Percentiles rank a stretch among this genome's conserved stretches.
These are phyloP conservation scores for Peromyscus melanophrys DNA, from an alignment of 2,797 vertebrate genomes.

Conservation along the genomic window DNA sequence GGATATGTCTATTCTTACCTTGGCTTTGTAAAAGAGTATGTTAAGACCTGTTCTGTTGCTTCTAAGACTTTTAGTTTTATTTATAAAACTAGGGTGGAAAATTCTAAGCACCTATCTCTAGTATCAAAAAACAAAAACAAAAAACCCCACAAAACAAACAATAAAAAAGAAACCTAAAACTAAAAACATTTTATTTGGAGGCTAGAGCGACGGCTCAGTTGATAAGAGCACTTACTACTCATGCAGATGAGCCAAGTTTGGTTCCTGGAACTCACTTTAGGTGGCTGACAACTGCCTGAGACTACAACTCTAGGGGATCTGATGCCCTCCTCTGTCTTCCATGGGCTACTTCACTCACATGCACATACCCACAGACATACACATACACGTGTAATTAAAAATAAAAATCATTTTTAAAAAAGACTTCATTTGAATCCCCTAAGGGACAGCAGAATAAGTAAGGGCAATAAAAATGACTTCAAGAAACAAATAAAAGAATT, in stretches of 20 bases:
- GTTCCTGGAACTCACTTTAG: neutral
- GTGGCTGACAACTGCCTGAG: neutral
- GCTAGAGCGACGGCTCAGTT: neutral
- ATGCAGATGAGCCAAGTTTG: neutral
- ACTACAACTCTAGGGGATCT: neutral
- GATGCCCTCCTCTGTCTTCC: neutral
- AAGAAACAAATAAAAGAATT: neutral
- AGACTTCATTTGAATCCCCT: neutral
- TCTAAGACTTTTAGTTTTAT: constrained; percentile 46
- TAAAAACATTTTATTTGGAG: neutral
- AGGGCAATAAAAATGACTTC: neutral
- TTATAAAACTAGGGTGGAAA: constrained; percentile 48
- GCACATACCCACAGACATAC: neutral
- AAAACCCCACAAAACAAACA: no score
- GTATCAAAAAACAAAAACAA: neutral
- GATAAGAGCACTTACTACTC: neutral
- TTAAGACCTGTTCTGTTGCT: constrained; percentile 1
- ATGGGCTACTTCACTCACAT: neutral
- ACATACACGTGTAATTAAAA: neutral
- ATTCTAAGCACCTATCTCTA: neutral
- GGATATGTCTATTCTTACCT: constrained; percentile 44
- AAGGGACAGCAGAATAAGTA: neutral
- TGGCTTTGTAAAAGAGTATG: constrained; percentile 41
- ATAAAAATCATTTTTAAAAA: neutral
- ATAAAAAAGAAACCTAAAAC: no score